phyloP scores from a whole-genome alignment of 2,797 vertebrate species.

The Mareca penelope region DNA sequence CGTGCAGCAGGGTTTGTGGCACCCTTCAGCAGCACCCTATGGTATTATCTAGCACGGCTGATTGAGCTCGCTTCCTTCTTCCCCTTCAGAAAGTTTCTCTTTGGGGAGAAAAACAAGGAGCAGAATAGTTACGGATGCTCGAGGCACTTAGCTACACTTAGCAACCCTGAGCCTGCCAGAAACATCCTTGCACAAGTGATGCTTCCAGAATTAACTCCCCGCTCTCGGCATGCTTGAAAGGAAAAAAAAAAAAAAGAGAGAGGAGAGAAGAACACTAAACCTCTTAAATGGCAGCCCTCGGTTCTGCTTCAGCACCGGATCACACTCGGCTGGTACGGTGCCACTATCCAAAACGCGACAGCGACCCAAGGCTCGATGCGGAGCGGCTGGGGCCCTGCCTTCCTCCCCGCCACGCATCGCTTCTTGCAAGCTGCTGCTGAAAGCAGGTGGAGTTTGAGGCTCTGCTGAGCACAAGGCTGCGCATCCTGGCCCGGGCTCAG shows the following conservation, averaged over 20 bases:
- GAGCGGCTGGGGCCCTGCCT: not conserved
- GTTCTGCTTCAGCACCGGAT: not conserved
- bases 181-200: conserved; percentile 38
- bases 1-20: not conserved
- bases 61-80: not conserved
- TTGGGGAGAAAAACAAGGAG: not conserved
- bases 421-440: not conserved
- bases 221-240: not conserved
- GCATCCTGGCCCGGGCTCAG: not conserved
- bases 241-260: not conserved
- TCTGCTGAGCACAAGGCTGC: not conserved
- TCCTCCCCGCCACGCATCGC: not conserved
- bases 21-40: not conserved
- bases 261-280: not conserved
- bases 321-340: not conserved
- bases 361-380: rapidly evolving
- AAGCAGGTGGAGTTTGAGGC: not conserved
- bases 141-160: conserved; percentile 69
- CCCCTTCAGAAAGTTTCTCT: conserved; percentile 49
- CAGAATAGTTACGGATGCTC: conserved; percentile 36
- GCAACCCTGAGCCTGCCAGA: conserved; percentile 55
- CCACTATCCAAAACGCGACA: not conserved
- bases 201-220: conserved; percentile 63
- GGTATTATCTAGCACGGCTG: conserved; percentile 17
- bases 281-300: not conserved